Conservation (phyloP, 2,888 invertebrate genomes). For the Platerodrilus igneus region DNA sequence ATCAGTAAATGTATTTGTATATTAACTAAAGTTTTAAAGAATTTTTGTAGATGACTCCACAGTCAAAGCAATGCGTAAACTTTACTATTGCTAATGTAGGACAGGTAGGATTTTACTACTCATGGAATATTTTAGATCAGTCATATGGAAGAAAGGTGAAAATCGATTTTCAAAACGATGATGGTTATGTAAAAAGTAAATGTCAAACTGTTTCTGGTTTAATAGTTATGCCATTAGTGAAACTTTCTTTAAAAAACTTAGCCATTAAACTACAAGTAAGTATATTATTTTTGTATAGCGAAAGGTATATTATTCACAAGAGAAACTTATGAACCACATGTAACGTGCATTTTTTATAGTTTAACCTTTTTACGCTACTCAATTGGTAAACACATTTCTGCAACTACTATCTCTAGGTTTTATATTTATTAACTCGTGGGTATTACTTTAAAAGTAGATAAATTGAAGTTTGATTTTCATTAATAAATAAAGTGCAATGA, state of each 20-base stretch:
- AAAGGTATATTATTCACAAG: too few species aligned
- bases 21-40: constrained; percentile 2
- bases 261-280: constrained; percentile 21
- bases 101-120: constrained; percentile 41
- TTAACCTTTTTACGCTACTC: too few species aligned
- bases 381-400: too few species aligned
- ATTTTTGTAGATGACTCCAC: constrained; percentile 38
- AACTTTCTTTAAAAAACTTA: constrained; percentile 21
- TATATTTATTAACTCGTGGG: too few species aligned
- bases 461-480: too few species aligned
- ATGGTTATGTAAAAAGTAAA: constrained; percentile 29
- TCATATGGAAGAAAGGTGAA: constrained; percentile 23
- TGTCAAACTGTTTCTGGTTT: constrained; percentile 17
- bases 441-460: too few species aligned
- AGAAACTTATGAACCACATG: too few species aligned
- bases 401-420: too few species aligned
- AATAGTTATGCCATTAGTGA: constrained; percentile 24
- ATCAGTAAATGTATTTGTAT: constrained; percentile 35
- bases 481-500: too few species aligned
- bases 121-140: constrained; percentile 39
- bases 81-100: constrained; percentile 43
- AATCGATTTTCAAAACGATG: constrained; percentile 22
- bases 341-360: too few species aligned
- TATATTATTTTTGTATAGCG: too few species aligned
- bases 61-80: constrained; percentile 30